Evolutionary conservation across 2,888 invertebrate species (phyloP), one percentile per base, ranked within the genome.

Genomic region (Chymomyza amoena): DNA sequence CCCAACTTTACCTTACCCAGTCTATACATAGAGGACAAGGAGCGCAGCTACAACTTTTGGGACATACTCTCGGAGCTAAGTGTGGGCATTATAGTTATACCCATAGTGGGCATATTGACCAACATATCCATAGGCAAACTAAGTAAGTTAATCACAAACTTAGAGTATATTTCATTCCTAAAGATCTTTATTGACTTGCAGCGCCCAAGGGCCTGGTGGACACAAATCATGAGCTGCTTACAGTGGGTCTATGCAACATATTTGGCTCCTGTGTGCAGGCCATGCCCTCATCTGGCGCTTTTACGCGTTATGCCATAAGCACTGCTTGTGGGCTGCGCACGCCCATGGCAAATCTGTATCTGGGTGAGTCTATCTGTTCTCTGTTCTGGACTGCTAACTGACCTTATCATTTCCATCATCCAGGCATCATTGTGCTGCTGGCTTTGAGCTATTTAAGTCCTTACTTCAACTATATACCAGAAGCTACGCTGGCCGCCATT

Each of bases 81-180:
- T 65, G 92, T 95, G 61, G 97, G 97, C 18, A 94, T 98, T 65
- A 88, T 96, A 72, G 94, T 98, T 72, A 92, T 97, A 83, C 97
- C 98, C 3, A 89, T 98, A 25, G 95, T 98, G 71, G 96, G 97
- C 73, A 95, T 98, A 75, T 92, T 98, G 68, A 97, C 98, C 57
- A 97, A 98, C 89, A 96, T 98, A 76, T 98, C 98, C 15, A 98
- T 99, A 79, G 98, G 97, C 39, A 98, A 98, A 13, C 96, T 98
- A 91, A 94, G 98, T 98, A 92, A 94, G 94, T 93, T 50, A 52
- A 60, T 32, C 32, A 9, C 1, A 3, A 7, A 7, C 9, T 32
- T 32, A 7, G 9, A 7, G 32, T 32, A 6, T n/a, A 10, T 2
- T 9, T 18, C 9, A 10, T 16, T 36, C 0, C 15, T 4, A 10